Evolutionary conservation across 2,113 vertebrate species (phyloP).

Genomic region (Tenrec ecaudatus): DNA sequence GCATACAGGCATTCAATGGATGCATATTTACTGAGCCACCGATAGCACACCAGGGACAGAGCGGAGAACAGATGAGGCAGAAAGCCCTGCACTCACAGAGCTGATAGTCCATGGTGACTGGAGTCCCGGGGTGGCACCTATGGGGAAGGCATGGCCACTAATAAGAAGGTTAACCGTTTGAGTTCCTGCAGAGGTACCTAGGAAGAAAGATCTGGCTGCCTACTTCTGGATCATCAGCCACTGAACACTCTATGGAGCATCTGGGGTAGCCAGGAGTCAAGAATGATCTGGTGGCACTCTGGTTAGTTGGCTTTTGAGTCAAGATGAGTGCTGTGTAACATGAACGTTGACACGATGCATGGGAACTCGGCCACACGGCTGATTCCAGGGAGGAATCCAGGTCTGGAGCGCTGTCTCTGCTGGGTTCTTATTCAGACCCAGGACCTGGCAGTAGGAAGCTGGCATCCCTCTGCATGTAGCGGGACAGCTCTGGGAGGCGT

Average conservation of each 20-base stretch:
- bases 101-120: background rate
- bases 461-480: background rate
- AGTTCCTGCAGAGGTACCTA: background rate
- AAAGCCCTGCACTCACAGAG: background rate
- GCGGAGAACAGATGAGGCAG: background rate
- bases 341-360: background rate
- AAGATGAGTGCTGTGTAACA: background rate
- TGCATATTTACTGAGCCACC: too few species aligned
- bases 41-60: background rate
- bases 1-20: too few species aligned
- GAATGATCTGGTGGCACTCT: background rate
- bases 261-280: background rate
- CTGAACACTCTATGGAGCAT: background rate
- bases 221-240: background rate
- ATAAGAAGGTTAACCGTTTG: background rate
- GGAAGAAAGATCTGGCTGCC: background rate
- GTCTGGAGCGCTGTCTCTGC: background rate
- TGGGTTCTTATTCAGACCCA: background rate
- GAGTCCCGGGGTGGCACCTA: too few species aligned
- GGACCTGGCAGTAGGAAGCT: background rate
- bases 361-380: background rate
- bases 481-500: too few species aligned
- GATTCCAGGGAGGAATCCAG: background rate
- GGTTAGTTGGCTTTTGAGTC: background rate
- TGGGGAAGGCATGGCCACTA: too few species aligned